Conservation (phyloP, 2,113 vertebrate genomes). For the Ctenodactylus gundi region DNA sequence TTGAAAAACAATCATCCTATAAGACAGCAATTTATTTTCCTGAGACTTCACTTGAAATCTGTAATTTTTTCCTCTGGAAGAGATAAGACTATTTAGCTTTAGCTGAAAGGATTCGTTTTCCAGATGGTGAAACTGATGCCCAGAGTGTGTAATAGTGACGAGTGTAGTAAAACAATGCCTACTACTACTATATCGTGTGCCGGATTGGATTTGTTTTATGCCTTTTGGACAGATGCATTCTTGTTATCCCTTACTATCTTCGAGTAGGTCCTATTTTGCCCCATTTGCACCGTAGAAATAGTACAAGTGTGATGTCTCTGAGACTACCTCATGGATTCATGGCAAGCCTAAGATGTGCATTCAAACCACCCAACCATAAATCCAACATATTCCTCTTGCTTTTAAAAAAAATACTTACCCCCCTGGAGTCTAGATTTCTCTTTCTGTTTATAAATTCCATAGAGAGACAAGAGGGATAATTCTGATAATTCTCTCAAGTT, state of each 20-base stretch:
- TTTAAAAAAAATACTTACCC: constrained; percentile 81
- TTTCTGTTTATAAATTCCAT: constrained; percentile 86
- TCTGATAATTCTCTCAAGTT: constrained; percentile 87
- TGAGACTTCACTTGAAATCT: neutral
- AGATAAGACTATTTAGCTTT: neutral
- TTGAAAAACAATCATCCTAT: neutral
- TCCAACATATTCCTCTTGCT: neutral
- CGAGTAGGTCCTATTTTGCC: neutral
- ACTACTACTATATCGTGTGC: neutral
- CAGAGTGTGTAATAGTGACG: neutral
- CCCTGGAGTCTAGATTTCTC: constrained; percentile 92
- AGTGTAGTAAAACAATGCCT: neutral
- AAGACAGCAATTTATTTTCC: neutral
- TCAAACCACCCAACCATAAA: neutral
- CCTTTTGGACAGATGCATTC: neutral
- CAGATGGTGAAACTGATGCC: constrained; percentile 1
- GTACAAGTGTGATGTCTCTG: neutral
- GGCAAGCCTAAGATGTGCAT: neutral
- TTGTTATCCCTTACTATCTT: neutral
- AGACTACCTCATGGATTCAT: neutral
- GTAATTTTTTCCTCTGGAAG: neutral
- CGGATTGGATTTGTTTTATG: neutral
- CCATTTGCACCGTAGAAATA: neutral
- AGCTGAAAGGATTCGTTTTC: neutral
- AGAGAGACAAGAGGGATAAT: constrained; percentile 84